These are phyloP conservation scores for Neomicropteryx cornuta DNA, from an alignment of 1,140 invertebrate species.

Conservation along the genomic window DNA sequence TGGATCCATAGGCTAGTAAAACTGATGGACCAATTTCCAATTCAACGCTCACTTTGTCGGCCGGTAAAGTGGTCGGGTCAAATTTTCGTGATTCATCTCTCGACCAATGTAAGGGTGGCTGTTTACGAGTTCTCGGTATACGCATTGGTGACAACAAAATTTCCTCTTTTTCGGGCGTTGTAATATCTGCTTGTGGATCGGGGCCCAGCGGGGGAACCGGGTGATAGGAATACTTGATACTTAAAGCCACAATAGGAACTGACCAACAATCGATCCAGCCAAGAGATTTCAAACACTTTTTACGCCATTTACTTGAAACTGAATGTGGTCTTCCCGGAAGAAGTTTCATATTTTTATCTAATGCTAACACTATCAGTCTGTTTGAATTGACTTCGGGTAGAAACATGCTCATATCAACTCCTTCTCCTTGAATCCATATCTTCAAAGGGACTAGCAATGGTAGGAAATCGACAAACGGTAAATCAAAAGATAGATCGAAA, in stretches of 20 bases:
- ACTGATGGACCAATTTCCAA: conserved; percentile 89
- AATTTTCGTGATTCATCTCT: conserved; percentile 59
- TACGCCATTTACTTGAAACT: conserved; percentile 63
- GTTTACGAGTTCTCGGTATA: conserved; percentile 67
- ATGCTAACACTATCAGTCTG: conserved; percentile 66
- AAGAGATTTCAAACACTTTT: conserved; percentile 62
- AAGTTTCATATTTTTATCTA: conserved; percentile 83
- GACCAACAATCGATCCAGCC: conserved; percentile 96
- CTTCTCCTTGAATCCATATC: conserved; percentile 92
- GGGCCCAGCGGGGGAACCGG: conserved; percentile 78
- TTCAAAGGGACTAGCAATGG: conserved; percentile 76
- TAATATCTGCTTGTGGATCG: conserved; percentile 79
- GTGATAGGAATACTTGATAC: conserved; percentile 85
- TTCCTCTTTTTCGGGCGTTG: conserved; percentile 90
- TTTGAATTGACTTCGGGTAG: conserved; percentile 87
- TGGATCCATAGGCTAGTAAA: conserved; percentile 78
- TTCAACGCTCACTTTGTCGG: conserved; percentile 84
- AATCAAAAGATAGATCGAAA: conserved; percentile 83
- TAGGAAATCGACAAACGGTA: conserved; percentile 87
- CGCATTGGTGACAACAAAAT: conserved; percentile 81
- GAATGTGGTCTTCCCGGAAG: conserved; percentile 43
- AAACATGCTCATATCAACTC: conserved; percentile 79
- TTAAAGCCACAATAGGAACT: conserved; percentile 84
- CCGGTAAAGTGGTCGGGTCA: conserved; percentile 69
- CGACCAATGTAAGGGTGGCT: conserved; percentile 55